Evolutionary conservation across 2,888 invertebrate species (phyloP), one percentile per base, ranked within the genome.

Genomic region (Archaeoteleia sp.): DNA sequence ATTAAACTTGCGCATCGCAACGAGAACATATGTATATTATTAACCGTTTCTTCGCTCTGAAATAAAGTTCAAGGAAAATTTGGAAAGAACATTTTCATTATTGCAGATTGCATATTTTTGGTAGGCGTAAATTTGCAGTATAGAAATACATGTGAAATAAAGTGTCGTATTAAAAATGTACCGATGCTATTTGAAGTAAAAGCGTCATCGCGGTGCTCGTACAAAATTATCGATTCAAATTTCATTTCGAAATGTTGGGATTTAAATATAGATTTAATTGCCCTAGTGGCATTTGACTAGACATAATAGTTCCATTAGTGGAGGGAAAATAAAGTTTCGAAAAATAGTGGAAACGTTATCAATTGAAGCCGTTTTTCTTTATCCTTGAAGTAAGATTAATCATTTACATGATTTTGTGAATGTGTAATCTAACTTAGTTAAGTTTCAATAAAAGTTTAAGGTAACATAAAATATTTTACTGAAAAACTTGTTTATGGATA

Each of bases 191-290:
- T 46, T 46, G 12, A 37, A 46, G 46, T 39, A 9, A 39, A 23
- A 57, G 23, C 55, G 55, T 57, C 46, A 57, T 57, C 23, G 25
- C 7, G n/a, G 30, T 46, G 17, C 6, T 54, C 2, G 27, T 30
- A 6, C 20, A 40, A 48, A 39, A 32, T 57, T 40, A 48, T 25
- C 17, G 17, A 48, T 27, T 32, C 1, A 23, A 2, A 27, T 42
- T 40, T 43, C 10, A 7, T 9, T 30, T 15, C 14, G 12, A 23
- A 23, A 30, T 14, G 57, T 43, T 71, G 62, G 70, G 69, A 77
- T 78, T 79, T 71, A 76, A 78, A 78, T 78, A 76, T 76, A 76
- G 76, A 77, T 73, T 71, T 65, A 67, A 70, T 68, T 73, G 75
- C 68, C 72, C 70, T 70, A 71, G 70, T 74, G 76, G 80, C 80